Base-by-base conservation (phyloP, 2,888 invertebrate genomes). In the Notodonta dromedarius region DNA sequence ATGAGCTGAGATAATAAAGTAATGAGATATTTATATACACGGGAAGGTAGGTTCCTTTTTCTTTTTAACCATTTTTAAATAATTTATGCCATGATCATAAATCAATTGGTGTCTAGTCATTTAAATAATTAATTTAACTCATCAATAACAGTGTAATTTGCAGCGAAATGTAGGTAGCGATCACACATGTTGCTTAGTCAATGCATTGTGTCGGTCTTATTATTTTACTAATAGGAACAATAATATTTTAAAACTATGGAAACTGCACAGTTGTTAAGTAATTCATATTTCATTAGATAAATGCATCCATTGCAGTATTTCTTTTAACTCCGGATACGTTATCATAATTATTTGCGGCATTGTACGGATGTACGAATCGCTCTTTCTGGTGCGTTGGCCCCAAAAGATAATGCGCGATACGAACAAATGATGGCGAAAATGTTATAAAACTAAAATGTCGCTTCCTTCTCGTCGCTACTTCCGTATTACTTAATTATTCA, bases 381-480 rank as follows among this genome's bases (percentile, higher is more conserved):
- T 74, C 76, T 83, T 84, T 80, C 75, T 84, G 76, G 85, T 84
- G 79, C 86, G 84, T 76, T 85, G 89, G 69, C 85, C 85, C 81
- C 77, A 80, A 86, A 84, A 85, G 87, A 90, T 88, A 88, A 85
- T 77, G 73, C 63, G 50, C 74, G 69, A 74, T 75, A 83, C 80
- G 79, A 80, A 69, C 74, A 77, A 83, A 82, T 74, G 77, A 77
- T 79, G 67, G 75, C 72, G 71, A 80, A 80, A 80, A 80, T 69
- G 65, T 73, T 77, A 69, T 65, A 73, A 65, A 67, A 63, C 56
- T 60, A 60, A 62, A 58, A 61, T 66, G 60, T 60, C 52, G 58
- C 59, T 54, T 39, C 48, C 61, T 58, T 58, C 58, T 53, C 46
- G 53, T 6, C 13, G 46, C n/a, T 46, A 46, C 46, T 46, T 46